A percentile compares a stretch with the other conserved stretches of the same genome.
phyloP scores from a whole-genome alignment of 2,797 vertebrate genomes.

The Brotula barbata region DNA sequence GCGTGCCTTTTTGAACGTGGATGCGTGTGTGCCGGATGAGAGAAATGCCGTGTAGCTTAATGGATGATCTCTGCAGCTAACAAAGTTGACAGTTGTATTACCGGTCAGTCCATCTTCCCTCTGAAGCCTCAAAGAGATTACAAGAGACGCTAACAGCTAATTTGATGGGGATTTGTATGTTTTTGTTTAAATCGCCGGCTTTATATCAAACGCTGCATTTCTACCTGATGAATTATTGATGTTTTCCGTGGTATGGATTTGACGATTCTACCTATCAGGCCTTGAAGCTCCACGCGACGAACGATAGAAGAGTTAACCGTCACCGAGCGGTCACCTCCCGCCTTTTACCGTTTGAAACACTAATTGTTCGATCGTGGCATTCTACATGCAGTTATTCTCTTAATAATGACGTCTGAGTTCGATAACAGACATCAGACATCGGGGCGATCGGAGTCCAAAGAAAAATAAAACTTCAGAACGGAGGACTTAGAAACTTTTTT shows the following conservation, averaged over 20 bases:
- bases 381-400: no score
- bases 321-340: no score
- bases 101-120: conserved; percentile 10
- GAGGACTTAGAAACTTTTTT: no score
- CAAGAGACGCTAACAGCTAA: background rate
- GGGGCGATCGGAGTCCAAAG: no score
- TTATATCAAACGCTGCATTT: background rate
- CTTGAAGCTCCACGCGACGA: no score
- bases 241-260: background rate
- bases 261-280: background rate
- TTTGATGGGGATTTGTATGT: background rate
- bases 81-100: conserved; percentile 20
- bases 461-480: no score
- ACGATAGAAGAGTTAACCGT: no score
- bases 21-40: conserved; percentile 6
- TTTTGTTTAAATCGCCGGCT: background rate
- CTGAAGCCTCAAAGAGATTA: background rate
- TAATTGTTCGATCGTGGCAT: no score
- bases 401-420: no score
- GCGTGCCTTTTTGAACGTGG: conserved; percentile 1
- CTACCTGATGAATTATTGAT: background rate
- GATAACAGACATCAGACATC: no score
- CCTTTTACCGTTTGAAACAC: no score
- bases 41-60: conserved; percentile 16
- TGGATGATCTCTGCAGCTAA: conserved; percentile 23